Conservation (phyloP, 2,797 vertebrate species). For the Xiphorhynchus erythropygius region DNA sequence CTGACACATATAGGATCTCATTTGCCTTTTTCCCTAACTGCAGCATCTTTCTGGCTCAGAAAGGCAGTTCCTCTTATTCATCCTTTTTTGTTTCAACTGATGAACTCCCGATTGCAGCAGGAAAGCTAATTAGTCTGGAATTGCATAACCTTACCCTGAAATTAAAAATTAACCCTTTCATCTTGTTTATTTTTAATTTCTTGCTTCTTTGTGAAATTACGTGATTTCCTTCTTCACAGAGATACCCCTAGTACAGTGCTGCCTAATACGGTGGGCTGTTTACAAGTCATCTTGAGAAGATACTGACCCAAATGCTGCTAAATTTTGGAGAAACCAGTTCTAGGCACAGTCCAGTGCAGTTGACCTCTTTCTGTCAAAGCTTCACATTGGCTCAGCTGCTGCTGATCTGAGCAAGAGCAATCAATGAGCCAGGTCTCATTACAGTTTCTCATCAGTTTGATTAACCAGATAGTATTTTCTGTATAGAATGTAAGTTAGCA, state of each 20-base stretch:
- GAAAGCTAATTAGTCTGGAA: not conserved
- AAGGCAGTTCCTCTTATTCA: not conserved
- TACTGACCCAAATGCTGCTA: not conserved
- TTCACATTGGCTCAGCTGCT: not conserved
- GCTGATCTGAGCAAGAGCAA: not conserved
- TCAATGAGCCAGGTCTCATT: not conserved
- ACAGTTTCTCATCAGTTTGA: not conserved
- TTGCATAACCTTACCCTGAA: not conserved
- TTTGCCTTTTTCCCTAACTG: not conserved
- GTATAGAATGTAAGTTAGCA: not conserved
- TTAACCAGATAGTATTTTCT: not conserved
- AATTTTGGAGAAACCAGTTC: not conserved
- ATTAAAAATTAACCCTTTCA: not conserved
- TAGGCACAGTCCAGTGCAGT: not conserved
- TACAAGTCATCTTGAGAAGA: not conserved
- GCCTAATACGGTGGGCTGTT: not conserved
- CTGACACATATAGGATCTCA: not conserved
- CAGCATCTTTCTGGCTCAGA: not conserved
- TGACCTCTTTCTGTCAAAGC: not conserved
- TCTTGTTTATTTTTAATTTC: not conserved
- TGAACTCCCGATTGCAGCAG: not conserved
- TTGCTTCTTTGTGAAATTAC: not conserved
- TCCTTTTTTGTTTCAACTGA: slow-evolving; percentile 1
- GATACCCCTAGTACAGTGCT: not conserved
- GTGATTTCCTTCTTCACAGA: not conserved